These are phyloP conservation scores for Aphrophora alni DNA, from an alignment of 2,888 invertebrate genomes.

Conservation along the genomic window DNA sequence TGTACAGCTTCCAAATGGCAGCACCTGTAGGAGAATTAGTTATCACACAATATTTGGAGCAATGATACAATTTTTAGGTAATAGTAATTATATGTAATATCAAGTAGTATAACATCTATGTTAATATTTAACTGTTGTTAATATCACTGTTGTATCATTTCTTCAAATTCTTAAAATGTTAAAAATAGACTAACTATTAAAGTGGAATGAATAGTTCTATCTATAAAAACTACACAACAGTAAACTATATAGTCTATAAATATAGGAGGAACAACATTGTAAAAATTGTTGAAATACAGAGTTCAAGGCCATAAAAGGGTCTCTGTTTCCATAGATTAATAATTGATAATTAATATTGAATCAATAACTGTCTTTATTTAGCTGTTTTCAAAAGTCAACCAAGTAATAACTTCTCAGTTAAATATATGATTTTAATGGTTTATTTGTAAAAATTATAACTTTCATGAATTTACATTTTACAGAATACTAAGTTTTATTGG, in stretches of 20 bases:
- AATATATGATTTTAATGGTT: too few relatives aligned
- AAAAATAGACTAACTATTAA: slow-evolving; percentile 27
- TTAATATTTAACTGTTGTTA: neutral
- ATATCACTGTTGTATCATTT: neutral
- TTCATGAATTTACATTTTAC: too few relatives aligned
- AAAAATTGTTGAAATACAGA: too few relatives aligned
- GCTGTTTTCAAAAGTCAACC: too few relatives aligned
- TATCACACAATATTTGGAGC: neutral
- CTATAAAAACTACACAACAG: neutral
- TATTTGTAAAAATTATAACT: too few relatives aligned
- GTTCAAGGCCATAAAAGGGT: too few relatives aligned
- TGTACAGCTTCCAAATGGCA: neutral
- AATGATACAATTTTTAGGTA: neutral
- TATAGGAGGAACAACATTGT: neutral
- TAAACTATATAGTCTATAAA: neutral
- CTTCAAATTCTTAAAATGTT: neutral
- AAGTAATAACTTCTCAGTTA: too few relatives aligned
- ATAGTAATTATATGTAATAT: too few relatives aligned
- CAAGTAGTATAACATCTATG: neutral
- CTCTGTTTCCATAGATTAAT: too few relatives aligned
- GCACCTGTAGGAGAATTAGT: neutral
- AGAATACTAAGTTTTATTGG: too few relatives aligned
- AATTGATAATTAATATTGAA: too few relatives aligned
- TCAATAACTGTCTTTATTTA: too few relatives aligned
- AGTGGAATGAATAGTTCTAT: slow-evolving; percentile 24